Evolutionary conservation across 2,797 vertebrate species (phyloP).

Genomic region (Heliangelus exortis): DNA sequence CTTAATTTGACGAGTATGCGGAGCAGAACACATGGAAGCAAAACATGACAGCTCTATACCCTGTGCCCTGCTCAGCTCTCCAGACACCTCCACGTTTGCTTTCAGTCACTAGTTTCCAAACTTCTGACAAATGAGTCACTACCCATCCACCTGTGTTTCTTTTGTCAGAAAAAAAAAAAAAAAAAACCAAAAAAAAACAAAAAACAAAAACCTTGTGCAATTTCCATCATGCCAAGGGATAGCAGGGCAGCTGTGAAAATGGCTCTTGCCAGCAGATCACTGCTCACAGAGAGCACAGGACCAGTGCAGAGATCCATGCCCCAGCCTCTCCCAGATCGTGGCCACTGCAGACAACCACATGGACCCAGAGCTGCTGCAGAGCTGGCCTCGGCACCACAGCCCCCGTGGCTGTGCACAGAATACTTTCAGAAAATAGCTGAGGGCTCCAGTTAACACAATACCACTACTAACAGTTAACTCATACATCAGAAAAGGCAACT

Average conservation of each 20-base stretch:
- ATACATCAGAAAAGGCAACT: neutral
- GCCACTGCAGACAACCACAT: neutral
- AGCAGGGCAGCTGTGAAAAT: neutral
- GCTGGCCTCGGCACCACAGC: fast-evolving
- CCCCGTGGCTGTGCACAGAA: neutral
- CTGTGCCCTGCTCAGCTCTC: neutral
- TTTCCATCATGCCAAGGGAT: neutral
- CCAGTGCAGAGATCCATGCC: fast-evolving
- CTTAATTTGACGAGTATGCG: neutral
- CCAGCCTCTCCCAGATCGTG: neutral
- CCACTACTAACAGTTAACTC: neutral
- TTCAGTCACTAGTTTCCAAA: neutral
- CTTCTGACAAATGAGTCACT: conserved; percentile 37
- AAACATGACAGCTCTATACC: neutral
- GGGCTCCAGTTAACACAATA: neutral
- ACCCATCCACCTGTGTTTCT: neutral
- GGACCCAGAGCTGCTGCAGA: neutral
- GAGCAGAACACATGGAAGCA: neutral
- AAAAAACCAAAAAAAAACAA: neutral
- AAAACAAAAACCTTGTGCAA: neutral
- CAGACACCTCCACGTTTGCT: neutral
- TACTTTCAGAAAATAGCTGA: neutral
- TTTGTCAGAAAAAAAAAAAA: neutral
- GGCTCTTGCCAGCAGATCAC: fast-evolving
- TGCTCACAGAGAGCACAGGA: neutral